These are phyloP conservation scores for Heliconius sara DNA, from an alignment of 2,888 invertebrate genomes.

Conservation along the genomic window DNA sequence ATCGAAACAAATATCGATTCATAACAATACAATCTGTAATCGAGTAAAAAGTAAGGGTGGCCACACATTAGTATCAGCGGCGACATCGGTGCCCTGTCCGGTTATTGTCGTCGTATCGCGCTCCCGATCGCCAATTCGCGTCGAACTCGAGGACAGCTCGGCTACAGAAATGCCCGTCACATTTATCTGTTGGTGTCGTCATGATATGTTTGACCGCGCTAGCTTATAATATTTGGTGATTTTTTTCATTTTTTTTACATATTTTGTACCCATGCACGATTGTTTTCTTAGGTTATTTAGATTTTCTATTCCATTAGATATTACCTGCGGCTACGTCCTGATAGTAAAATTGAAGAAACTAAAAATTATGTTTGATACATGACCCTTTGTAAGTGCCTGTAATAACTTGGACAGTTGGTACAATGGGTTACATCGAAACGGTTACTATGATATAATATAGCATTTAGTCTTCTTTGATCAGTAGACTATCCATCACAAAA, in stretches of 20 bases:
- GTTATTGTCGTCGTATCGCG: constrained; percentile 75
- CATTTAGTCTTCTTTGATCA: too few relatives aligned
- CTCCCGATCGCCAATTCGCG: constrained; percentile 65
- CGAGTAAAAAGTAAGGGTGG: constrained; percentile 75
- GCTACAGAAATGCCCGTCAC: constrained; percentile 68
- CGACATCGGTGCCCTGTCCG: constrained; percentile 66
- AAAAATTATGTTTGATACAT: too few relatives aligned
- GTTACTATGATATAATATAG: too few relatives aligned
- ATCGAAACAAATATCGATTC: constrained; percentile 77
- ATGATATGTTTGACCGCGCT: constrained; percentile 34
- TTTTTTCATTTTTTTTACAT: neutral
- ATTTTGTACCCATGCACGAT: neutral
- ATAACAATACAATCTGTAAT: constrained; percentile 82
- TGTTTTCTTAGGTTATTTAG: too few relatives aligned
- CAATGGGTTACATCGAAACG: too few relatives aligned
- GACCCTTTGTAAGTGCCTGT: too few relatives aligned
- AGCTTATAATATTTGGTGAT: constrained; percentile 18
- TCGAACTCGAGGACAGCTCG: constrained; percentile 60
- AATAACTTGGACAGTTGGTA: too few relatives aligned
- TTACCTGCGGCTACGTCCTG: too few relatives aligned
- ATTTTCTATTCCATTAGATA: too few relatives aligned
- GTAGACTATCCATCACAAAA: too few relatives aligned
- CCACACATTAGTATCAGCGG: constrained; percentile 73
- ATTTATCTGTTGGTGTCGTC: constrained; percentile 50
- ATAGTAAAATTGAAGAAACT: too few relatives aligned